Conservation (phyloP, 2,888 invertebrate genomes). For the Cataglyphis rosenhaueri region DNA sequence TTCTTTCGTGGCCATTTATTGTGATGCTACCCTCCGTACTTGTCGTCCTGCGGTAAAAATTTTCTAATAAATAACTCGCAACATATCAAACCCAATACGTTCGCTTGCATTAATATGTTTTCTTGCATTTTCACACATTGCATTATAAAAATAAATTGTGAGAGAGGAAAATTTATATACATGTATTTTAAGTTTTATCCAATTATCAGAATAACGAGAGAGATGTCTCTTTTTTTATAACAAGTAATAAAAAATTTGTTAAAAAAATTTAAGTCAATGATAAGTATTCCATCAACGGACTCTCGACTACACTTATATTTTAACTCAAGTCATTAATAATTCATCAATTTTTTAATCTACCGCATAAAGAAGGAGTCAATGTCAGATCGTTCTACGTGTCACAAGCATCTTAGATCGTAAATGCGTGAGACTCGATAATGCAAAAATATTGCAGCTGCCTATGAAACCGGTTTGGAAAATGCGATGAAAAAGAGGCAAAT, state of each 20-base stretch:
- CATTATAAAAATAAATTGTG: background rate
- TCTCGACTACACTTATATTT: background rate
- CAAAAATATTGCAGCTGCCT: background rate
- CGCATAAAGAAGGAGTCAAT: background rate
- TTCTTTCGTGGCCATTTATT: conserved; percentile 94
- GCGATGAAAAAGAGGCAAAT: conserved; percentile 30
- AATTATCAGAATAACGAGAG: background rate
- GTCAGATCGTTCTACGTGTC: background rate
- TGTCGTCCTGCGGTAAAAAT: conserved; percentile 88
- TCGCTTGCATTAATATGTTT: no score
- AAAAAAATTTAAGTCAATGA: background rate
- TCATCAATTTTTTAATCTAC: background rate
- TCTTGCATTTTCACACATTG: background rate
- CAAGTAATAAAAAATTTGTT: background rate
- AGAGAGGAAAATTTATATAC: background rate
- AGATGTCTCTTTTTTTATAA: background rate
- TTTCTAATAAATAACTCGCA: background rate
- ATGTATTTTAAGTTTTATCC: background rate
- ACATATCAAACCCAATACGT: background rate
- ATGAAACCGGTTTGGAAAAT: conserved; percentile 43
- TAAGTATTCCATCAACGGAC: background rate
- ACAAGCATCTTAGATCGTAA: background rate
- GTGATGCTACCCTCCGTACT: conserved; percentile 94
- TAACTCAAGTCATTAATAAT: background rate
- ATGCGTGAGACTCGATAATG: background rate